Evolutionary conservation across 2,888 invertebrate genomes (phyloP).

Genomic region (Zootermopsis nevadensis): DNA sequence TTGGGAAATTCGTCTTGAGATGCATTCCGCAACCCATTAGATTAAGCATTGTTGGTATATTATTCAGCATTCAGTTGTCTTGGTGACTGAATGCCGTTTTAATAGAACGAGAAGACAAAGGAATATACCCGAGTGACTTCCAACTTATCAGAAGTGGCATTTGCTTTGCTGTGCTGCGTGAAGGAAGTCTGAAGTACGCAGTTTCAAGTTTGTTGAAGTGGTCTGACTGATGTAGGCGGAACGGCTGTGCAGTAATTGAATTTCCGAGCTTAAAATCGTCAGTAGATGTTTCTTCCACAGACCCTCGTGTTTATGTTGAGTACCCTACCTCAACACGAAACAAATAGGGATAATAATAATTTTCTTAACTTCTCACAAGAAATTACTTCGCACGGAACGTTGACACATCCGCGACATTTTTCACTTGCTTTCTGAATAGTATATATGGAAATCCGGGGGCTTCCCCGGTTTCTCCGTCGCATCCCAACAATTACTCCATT

Average conservation of each 20-base stretch:
- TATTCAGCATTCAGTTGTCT: neutral
- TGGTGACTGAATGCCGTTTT: neutral
- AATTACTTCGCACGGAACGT: too few relatives aligned
- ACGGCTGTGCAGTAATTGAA: neutral
- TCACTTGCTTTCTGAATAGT: too few relatives aligned
- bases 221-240: neutral
- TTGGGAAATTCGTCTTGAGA: too few relatives aligned
- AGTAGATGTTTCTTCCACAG: neutral
- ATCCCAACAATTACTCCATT: too few relatives aligned
- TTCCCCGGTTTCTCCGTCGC: too few relatives aligned
- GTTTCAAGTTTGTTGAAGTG: conserved; percentile 8
- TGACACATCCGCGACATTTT: too few relatives aligned
- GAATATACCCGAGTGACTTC: neutral
- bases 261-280: neutral
- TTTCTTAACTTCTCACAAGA: too few relatives aligned
- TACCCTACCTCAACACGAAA: neutral
- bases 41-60: neutral
- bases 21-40: too few relatives aligned
- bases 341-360: neutral
- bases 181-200: neutral
- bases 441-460: too few relatives aligned
- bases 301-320: neutral
- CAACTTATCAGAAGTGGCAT: neutral
- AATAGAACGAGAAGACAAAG: neutral
- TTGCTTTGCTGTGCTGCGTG: neutral